A percentile compares a stretch with the other conserved stretches of the same genome.
These are phyloP conservation scores for Yponomeuta malinellus DNA, from an alignment of 2,888 invertebrate genomes.

Conservation along the genomic window DNA sequence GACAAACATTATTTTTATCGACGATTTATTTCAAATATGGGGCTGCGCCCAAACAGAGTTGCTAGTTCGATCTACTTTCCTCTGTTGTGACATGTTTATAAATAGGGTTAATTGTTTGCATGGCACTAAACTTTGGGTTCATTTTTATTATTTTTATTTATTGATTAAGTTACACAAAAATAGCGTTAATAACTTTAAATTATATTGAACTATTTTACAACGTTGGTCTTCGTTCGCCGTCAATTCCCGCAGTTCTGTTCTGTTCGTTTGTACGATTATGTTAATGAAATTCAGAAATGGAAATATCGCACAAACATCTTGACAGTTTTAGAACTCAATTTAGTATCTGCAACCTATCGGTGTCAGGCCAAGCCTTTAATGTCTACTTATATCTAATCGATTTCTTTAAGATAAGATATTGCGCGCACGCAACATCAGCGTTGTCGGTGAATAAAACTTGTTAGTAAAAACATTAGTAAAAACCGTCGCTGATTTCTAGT, in stretches of 20 bases:
- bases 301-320: neutral
- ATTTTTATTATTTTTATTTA: no score
- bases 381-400: constrained; percentile 39
- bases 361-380: constrained; percentile 33
- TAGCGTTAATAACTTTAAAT: no score
- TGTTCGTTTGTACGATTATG: neutral
- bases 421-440: constrained; percentile 23
- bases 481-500: neutral
- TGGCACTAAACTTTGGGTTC: no score
- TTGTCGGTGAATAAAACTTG: constrained; percentile 13
- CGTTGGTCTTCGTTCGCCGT: neutral
- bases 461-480: neutral
- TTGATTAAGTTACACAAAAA: no score
- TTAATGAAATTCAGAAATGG: neutral
- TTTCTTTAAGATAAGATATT: constrained; percentile 39
- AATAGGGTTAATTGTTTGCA: no score
- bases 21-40: no score
- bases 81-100: no score
- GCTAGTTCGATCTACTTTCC: no score
- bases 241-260: neutral
- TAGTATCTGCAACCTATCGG: constrained; percentile 52
- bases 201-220: no score
- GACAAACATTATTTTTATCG: no score
- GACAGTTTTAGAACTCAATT: constrained; percentile 27
- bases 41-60: no score